Percentiles rank a stretch among this genome's conserved stretches.
Conservation (phyloP, 2,888 invertebrate species). For the Drosophila anceps region DNA sequence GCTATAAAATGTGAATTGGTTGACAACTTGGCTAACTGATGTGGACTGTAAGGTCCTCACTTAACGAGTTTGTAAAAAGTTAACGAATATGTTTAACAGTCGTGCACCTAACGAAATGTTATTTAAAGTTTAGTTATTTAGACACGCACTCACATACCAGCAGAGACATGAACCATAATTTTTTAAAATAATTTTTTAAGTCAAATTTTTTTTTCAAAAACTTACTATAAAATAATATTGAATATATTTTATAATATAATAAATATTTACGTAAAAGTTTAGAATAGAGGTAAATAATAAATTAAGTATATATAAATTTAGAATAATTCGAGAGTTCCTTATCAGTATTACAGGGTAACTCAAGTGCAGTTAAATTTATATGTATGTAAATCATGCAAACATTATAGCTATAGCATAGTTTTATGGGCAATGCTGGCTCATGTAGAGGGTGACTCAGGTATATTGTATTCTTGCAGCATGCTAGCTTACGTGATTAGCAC, state of each 20-base stretch:
- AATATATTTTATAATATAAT: neutral
- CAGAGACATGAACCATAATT: neutral
- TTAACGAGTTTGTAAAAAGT: constrained; percentile 3
- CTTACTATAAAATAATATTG: neutral
- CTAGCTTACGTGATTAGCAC: no score
- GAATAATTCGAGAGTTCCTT: neutral
- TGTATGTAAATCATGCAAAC: no score
- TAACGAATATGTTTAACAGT: constrained; percentile 37
- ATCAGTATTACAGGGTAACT: neutral
- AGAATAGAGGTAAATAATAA: neutral
- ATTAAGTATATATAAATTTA: neutral
- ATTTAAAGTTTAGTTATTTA: neutral
- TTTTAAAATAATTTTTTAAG: neutral
- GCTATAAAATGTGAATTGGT: constrained; percentile 29
- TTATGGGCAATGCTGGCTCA: neutral
- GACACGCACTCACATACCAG: constrained; percentile 5
- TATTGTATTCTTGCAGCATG: no score
- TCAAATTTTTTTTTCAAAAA: neutral
- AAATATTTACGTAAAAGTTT: neutral
- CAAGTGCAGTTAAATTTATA: no score
- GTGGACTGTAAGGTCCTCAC: constrained; percentile 21
- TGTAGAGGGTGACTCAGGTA: neutral
- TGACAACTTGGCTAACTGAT: neutral
- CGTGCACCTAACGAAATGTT: constrained; percentile 13
- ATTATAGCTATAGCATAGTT: neutral